Conservation (phyloP, 2,888 invertebrate species). For the Nephrotoma flavescens region DNA sequence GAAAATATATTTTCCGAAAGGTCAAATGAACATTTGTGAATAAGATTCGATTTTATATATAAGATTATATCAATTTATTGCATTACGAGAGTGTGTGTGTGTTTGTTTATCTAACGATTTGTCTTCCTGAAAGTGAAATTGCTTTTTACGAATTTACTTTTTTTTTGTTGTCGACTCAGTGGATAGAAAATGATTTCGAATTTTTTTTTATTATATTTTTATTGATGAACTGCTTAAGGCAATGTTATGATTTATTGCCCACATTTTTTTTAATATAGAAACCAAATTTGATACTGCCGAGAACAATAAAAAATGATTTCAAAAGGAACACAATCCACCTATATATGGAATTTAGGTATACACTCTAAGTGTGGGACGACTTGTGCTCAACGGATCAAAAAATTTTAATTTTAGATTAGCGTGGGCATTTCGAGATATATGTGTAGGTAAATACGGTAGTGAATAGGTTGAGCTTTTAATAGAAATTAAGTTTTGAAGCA, state of each 20-base stretch:
- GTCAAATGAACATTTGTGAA: background rate
- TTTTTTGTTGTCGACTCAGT: background rate
- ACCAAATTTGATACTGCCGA: too few relatives aligned
- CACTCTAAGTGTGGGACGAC: too few relatives aligned
- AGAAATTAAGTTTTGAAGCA: too few relatives aligned
- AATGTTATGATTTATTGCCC: background rate
- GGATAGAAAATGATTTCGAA: background rate
- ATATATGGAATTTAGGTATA: too few relatives aligned
- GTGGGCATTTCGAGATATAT: too few relatives aligned
- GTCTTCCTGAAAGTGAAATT: background rate
- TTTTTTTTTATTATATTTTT: background rate
- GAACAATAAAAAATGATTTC: too few relatives aligned
- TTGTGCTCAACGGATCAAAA: too few relatives aligned
- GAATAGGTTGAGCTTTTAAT: too few relatives aligned
- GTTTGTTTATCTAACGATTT: background rate
- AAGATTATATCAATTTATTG: background rate
- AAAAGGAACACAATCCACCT: too few relatives aligned
- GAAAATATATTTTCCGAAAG: background rate
- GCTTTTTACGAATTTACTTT: background rate
- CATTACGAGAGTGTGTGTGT: background rate
- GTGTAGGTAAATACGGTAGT: too few relatives aligned
- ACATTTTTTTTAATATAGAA: background rate
- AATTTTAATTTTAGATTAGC: too few relatives aligned
- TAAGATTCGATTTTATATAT: background rate
- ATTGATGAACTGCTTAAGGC: background rate